These are phyloP conservation scores for Harpalus rufipes DNA, from an alignment of 2,888 invertebrate species.

Conservation along the genomic window DNA sequence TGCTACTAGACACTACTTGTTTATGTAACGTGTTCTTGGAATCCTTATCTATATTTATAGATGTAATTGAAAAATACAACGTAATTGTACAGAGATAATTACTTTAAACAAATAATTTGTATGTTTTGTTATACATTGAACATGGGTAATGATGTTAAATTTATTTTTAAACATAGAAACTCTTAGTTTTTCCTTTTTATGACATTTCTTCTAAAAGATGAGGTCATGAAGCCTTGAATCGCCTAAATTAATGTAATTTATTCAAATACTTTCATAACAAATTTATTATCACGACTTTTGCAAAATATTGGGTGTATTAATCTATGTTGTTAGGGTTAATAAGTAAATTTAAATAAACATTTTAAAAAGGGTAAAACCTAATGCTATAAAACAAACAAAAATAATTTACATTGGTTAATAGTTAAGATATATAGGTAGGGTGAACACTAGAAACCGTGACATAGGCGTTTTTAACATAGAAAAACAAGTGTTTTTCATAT, in stretches of 20 bases:
- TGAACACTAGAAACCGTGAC: no score
- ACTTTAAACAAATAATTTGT: not conserved
- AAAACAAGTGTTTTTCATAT: no score
- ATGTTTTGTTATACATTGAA: not conserved
- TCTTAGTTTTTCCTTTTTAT: not conserved
- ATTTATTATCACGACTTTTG: not conserved
- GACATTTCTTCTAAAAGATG: not conserved
- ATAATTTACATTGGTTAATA: no score
- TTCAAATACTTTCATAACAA: not conserved
- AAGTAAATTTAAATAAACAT: no score
- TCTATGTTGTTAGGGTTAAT: no score
- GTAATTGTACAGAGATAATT: not conserved
- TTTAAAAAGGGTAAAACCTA: no score
- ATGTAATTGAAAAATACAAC: not conserved
- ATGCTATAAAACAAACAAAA: no score
- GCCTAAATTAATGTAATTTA: not conserved
- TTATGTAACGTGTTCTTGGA: not conserved
- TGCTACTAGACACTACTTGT: not conserved
- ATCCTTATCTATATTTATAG: not conserved
- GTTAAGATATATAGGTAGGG: no score
- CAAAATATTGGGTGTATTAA: not conserved
- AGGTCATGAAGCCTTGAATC: not conserved
- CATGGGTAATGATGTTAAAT: not conserved
- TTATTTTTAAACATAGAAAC: constrained; percentile 2
- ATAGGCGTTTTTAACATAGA: no score